Evolutionary conservation across 1,140 invertebrate species (phyloP).

Genomic region (Drosophila hydei): DNA sequence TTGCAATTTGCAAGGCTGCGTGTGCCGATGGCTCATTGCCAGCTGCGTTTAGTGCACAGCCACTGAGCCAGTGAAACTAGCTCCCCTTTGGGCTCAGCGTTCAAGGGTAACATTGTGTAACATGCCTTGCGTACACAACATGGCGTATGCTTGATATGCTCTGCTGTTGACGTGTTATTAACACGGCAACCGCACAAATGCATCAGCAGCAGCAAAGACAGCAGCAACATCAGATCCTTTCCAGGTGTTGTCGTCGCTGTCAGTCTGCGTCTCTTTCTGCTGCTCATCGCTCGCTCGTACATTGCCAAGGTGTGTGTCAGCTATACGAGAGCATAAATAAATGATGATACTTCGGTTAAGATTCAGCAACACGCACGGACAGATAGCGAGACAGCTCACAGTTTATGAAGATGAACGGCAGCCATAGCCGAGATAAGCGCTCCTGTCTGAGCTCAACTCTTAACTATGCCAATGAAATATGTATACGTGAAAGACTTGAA

Average conservation of each 20-base stretch:
- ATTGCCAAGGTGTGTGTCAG: constrained; percentile 21
- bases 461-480: not conserved
- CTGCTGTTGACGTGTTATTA: constrained; percentile 67
- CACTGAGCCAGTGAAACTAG: not conserved
- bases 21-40: constrained; percentile 61
- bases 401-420: constrained; percentile 36
- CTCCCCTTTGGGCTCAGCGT: not conserved
- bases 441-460: constrained; percentile 11
- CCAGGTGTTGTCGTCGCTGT: constrained; percentile 65
- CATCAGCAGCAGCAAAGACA: constrained; percentile 30
- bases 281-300: not conserved
- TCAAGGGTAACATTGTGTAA: constrained; percentile 47
- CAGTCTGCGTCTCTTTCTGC: not conserved
- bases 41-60: constrained; percentile 53
- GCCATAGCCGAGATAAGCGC: constrained; percentile 11
- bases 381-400: constrained; percentile 28
- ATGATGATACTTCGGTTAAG: constrained; percentile 71
- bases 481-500: not conserved
- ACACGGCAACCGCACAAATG: constrained; percentile 56
- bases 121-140: constrained; percentile 36
- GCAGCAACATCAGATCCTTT: not conserved
- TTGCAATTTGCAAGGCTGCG: constrained; percentile 74
- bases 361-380: constrained; percentile 62
- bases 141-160: constrained; percentile 68
- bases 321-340: constrained; percentile 62